Evolutionary conservation across 2,797 vertebrate genomes (phyloP).

Genomic region (Malacoraja senta): DNA sequence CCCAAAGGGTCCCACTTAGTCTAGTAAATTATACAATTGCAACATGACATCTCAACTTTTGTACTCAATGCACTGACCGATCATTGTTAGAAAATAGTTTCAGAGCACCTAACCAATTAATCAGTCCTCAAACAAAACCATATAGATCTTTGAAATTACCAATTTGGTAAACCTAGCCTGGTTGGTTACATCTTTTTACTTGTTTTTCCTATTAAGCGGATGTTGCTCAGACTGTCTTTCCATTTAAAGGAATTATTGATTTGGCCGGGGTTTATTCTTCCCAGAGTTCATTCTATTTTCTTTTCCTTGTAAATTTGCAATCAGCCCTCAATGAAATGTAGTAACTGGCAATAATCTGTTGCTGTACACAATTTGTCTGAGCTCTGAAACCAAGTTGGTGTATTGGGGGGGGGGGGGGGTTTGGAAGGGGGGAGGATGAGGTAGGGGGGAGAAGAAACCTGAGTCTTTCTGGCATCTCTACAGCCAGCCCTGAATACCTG

Average conservation of each 20-base stretch:
- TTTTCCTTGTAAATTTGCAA: not conserved
- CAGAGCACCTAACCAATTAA: not conserved
- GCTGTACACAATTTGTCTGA: constrained; percentile 39
- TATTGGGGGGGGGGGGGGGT: no score
- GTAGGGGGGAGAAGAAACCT: constrained; percentile 6
- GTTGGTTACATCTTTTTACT: no score
- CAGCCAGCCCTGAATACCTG: constrained; percentile 41
- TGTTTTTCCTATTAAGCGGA: not conserved
- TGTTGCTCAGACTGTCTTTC: not conserved
- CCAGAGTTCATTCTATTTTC: not conserved
- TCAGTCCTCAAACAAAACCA: not conserved
- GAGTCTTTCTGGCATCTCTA: constrained; percentile 40
- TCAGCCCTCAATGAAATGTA: not conserved
- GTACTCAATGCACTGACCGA: no score
- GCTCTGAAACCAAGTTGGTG: constrained; percentile 24
- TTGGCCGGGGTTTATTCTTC: not conserved
- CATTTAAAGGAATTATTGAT: not conserved
- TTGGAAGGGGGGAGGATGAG: no score
- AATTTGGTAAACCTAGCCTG: not conserved
- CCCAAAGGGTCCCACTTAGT: no score
- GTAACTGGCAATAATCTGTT: not conserved
- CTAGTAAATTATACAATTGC: no score
- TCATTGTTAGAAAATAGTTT: not conserved
- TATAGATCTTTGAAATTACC: not conserved
- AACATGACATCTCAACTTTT: no score